Conservation (phyloP, 2,113 vertebrate species). For the Eudorcas thomsonii region DNA sequence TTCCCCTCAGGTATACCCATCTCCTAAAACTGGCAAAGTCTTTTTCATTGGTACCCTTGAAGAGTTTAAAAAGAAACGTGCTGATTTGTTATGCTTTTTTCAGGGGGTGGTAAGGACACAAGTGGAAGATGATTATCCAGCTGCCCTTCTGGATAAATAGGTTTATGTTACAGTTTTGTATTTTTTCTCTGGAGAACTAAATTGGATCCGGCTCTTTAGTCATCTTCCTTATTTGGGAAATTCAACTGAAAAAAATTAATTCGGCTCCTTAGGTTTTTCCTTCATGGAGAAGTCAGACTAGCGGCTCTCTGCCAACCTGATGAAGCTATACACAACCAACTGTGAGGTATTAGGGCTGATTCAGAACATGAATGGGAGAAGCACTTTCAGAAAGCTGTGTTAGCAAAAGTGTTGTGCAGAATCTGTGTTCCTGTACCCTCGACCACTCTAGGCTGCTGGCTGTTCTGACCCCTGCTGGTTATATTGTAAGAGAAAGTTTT, state of each 20-base stretch:
- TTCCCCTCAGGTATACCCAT: background rate
- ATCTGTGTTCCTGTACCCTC: background rate
- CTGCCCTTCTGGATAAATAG: background rate
- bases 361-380: background rate
- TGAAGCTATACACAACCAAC: background rate
- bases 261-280: background rate
- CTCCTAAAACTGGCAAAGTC: background rate
- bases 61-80: background rate
- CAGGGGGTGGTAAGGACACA: background rate
- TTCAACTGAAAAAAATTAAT: conserved; percentile 14
- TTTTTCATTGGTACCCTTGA: background rate
- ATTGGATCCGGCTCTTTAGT: background rate
- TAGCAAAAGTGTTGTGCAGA: background rate
- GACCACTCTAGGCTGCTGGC: background rate
- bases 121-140: background rate
- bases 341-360: background rate
- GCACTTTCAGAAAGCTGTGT: background rate
- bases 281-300: background rate
- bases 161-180: background rate
- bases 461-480: background rate
- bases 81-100: background rate
- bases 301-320: background rate
- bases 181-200: background rate
- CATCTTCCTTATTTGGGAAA: background rate
- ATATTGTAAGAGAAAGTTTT: background rate